Conservation (phyloP, 2,797 vertebrate species). For the Streptopelia turtur region DNA sequence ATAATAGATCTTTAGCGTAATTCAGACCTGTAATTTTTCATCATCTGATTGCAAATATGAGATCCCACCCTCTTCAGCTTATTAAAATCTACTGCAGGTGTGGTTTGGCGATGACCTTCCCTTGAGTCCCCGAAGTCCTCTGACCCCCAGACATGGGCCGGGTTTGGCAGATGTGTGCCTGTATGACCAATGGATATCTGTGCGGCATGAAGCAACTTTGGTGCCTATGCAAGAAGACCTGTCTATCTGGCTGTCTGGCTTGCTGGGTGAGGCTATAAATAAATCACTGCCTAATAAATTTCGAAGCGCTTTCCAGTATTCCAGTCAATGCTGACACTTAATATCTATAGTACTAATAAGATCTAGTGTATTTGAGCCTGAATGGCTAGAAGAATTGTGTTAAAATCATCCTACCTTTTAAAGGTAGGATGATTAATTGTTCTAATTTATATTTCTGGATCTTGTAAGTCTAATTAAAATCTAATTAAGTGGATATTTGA, state of each 20-base stretch:
- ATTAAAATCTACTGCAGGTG: slow-evolving; percentile 75
- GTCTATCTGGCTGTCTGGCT: slow-evolving; percentile 91
- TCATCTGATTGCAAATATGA: not conserved
- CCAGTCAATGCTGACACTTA: not conserved
- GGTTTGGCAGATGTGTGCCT: slow-evolving; percentile 91
- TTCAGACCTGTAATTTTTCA: not conserved
- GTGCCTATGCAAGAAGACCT: slow-evolving; percentile 97
- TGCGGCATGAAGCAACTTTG: slow-evolving; percentile 92
- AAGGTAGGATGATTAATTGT: not conserved
- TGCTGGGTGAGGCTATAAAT: slow-evolving; percentile 85
- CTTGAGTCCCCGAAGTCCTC: slow-evolving; percentile 83
- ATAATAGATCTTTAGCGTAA: not conserved
- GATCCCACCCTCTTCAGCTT: not conserved
- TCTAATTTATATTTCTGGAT: slow-evolving; percentile 1
- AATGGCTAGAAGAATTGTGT: not conserved
- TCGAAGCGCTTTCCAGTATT: not conserved
- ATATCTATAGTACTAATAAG: not conserved
- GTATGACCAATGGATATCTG: slow-evolving; percentile 95
- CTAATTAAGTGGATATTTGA: not conserved
- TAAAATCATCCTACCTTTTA: not conserved
- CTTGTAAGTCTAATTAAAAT: not conserved
- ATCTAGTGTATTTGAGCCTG: not conserved
- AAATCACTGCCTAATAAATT: not conserved
- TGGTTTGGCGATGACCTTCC: slow-evolving; percentile 93
- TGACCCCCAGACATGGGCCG: slow-evolving; percentile 88